phyloP scores from a whole-genome alignment of 2,797 vertebrate species.

The Danio albolineatus region DNA sequence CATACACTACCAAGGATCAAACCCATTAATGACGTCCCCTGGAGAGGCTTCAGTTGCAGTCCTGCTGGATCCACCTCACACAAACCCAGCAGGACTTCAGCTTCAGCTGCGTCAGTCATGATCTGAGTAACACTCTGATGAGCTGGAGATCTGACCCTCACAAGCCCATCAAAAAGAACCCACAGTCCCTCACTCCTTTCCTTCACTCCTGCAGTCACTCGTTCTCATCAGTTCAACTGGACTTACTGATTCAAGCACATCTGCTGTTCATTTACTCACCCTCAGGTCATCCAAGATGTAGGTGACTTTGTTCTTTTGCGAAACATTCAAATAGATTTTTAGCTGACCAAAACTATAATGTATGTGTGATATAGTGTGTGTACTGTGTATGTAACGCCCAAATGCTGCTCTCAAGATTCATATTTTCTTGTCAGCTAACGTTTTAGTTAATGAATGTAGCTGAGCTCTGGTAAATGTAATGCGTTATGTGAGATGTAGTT shows the following conservation, averaged over 20 bases:
- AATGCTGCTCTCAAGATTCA: too few relatives aligned
- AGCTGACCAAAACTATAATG: too few relatives aligned
- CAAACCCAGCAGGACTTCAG: constrained; percentile 8
- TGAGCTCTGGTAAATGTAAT: too few relatives aligned
- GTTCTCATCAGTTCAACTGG: not conserved
- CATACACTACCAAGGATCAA: constrained; percentile 17
- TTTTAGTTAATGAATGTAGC: too few relatives aligned
- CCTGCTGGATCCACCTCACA: constrained; percentile 17
- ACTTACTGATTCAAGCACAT: constrained; percentile 11
- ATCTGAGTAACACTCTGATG: constrained; percentile 31
- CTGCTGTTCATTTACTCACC: too few relatives aligned
- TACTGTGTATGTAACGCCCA: too few relatives aligned
- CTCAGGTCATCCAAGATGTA: too few relatives aligned
- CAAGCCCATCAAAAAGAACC: constrained; percentile 25
- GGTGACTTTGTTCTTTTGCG: too few relatives aligned
- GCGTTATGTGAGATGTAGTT: too few relatives aligned
- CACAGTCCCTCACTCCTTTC: constrained; percentile 6
- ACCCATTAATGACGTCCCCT: constrained; percentile 43
- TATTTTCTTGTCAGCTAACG: too few relatives aligned
- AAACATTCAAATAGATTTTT: too few relatives aligned
- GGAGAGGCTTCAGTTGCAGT: not conserved
- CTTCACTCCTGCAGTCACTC: not conserved
- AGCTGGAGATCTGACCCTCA: constrained; percentile 6
- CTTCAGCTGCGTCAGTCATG: not conserved
- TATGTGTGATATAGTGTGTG: too few relatives aligned